These are phyloP conservation scores for Borostomias antarcticus DNA, from an alignment of 2,797 vertebrate genomes.

Conservation along the genomic window DNA sequence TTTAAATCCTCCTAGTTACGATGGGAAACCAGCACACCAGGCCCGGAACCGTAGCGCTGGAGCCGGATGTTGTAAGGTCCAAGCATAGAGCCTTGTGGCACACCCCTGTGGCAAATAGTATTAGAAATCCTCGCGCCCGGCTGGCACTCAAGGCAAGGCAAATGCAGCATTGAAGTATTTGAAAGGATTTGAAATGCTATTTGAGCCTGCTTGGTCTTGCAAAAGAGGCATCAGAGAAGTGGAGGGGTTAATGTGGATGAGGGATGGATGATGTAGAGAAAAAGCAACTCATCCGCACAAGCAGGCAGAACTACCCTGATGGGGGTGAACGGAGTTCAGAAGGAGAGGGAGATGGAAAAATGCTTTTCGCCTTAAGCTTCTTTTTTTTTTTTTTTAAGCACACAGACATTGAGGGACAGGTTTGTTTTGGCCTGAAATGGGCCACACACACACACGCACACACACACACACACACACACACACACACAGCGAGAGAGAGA, in stretches of 20 bases:
- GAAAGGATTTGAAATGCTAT: neutral
- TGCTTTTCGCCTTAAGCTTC: slow-evolving; percentile 1
- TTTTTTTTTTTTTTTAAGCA: neutral
- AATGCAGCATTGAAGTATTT: slow-evolving; percentile 1
- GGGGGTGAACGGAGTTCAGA: slow-evolving; percentile 20
- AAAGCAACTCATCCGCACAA: slow-evolving; percentile 30
- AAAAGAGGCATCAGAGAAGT: slow-evolving; percentile 11
- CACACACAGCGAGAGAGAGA: slow-evolving; percentile 11
- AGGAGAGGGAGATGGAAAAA: slow-evolving; percentile 6
- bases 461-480: slow-evolving; percentile 19
- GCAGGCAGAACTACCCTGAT: slow-evolving; percentile 32
- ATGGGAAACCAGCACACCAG: neutral
- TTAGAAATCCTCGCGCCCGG: neutral
- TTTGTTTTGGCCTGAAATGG: slow-evolving; percentile 21
- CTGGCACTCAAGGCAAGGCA: neutral
- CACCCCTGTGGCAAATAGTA: neutral
- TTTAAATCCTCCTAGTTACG: neutral
- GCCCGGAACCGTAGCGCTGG: neutral
- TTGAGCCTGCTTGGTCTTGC: slow-evolving; percentile 10
- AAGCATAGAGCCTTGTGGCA: neutral
- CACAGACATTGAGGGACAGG: neutral
- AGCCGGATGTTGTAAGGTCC: neutral
- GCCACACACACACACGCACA: slow-evolving; percentile 1
- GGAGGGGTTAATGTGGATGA: slow-evolving; percentile 18
- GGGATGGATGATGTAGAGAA: slow-evolving; percentile 17